Percentiles rank a stretch among this genome's conserved stretches.
phyloP scores from a whole-genome alignment of 37 sponge, comb jelly and placozoan species.

The Haliclona indistincta region DNA sequence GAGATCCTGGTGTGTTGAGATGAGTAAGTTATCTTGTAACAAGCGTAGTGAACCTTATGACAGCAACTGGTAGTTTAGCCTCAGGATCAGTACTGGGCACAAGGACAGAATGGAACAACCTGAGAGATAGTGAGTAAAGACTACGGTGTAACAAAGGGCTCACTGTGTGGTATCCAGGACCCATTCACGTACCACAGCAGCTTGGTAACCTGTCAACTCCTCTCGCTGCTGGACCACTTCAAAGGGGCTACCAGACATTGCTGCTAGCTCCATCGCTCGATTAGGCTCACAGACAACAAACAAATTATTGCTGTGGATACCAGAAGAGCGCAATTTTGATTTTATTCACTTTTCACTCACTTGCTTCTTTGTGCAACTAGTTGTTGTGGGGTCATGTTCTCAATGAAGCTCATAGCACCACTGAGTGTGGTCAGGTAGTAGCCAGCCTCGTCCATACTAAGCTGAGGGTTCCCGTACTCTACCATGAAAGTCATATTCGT shows the following conservation, averaged over 20 bases:
- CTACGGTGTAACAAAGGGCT: not conserved
- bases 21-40: too few species aligned
- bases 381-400: constrained; percentile 25
- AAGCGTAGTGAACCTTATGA: constrained; percentile 25
- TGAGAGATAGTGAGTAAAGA: not conserved
- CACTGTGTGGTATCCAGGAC: constrained; percentile 46
- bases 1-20: not conserved
- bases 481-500: constrained; percentile 70
- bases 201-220: constrained; percentile 44
- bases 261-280: constrained; percentile 21
- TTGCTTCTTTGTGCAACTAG: constrained; percentile 14
- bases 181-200: constrained; percentile 60
- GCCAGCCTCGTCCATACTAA: constrained; percentile 66
- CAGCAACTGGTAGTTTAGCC: constrained; percentile 31
- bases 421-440: constrained; percentile 77
- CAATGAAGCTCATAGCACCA: constrained; percentile 64
- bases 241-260: not conserved
- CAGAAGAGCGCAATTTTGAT: not conserved
- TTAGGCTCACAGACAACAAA: constrained; percentile 64
- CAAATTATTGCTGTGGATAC: not conserved
- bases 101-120: constrained; percentile 35
- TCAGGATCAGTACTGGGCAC: constrained; percentile 15
- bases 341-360: not conserved
- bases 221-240: constrained; percentile 19
- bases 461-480: constrained; percentile 61